Evolutionary conservation across 2,797 vertebrate species (phyloP).

Genomic region (Carapus acus): DNA sequence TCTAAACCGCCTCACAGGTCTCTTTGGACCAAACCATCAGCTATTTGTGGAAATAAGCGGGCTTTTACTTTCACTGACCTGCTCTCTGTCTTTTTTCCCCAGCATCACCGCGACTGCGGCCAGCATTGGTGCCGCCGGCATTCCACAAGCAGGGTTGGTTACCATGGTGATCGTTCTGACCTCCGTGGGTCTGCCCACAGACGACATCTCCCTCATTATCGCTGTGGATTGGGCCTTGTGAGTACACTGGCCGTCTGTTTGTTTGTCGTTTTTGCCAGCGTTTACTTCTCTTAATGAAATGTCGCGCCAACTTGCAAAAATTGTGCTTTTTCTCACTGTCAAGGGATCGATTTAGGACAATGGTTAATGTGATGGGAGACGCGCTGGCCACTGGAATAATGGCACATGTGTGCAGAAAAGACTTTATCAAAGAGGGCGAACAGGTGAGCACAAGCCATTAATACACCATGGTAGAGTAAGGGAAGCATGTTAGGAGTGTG

Average conservation of each 20-base stretch:
- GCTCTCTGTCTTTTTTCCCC: slow-evolving; percentile 17
- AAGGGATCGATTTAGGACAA: slow-evolving; percentile 96
- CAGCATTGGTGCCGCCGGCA: slow-evolving; percentile 95
- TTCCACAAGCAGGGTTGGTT: slow-evolving; percentile 94
- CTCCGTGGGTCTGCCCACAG: slow-evolving; percentile 92
- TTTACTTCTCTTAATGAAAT: not conserved
- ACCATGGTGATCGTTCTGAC: slow-evolving; percentile 99
- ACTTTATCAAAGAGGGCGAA: slow-evolving; percentile 85
- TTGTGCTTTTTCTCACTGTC: slow-evolving; percentile 16
- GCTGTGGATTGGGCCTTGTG: slow-evolving; percentile 97
- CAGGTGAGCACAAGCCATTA: slow-evolving; percentile 78
- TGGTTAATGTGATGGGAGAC: slow-evolving; percentile 97
- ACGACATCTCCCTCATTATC: slow-evolving; percentile 95
- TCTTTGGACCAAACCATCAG: too few relatives aligned
- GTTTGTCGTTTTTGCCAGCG: too few relatives aligned
- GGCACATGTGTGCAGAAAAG: slow-evolving; percentile 96
- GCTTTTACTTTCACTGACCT: too few relatives aligned
- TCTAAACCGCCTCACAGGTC: too few relatives aligned
- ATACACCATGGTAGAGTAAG: too few relatives aligned
- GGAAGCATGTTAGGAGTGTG: too few relatives aligned
- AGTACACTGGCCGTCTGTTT: slow-evolving; percentile 66
- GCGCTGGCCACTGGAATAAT: slow-evolving; percentile 95
- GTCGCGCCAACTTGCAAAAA: not conserved
- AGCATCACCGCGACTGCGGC: slow-evolving; percentile 97
- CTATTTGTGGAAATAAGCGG: too few relatives aligned